Percentiles rank a stretch among this genome's conserved stretches.
These are phyloP conservation scores for Paedocypris sp. DNA, from an alignment of 2,113 vertebrate genomes.

Conservation along the genomic window DNA sequence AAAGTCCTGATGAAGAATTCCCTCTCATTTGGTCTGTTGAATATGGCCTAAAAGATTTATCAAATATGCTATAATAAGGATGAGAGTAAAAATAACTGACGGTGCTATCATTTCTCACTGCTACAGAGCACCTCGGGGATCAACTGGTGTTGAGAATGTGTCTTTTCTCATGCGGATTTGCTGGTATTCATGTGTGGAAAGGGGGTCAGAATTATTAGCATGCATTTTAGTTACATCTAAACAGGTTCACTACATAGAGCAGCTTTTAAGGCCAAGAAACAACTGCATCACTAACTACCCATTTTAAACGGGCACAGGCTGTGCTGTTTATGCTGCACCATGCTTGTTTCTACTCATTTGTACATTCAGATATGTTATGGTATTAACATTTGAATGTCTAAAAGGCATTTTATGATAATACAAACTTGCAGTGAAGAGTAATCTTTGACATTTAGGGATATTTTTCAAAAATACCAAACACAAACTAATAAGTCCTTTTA, in stretches of 20 bases:
- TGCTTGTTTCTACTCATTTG: too few species aligned
- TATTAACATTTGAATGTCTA: too few species aligned
- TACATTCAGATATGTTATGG: too few species aligned
- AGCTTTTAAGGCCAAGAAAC: too few species aligned
- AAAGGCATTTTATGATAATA: slow-evolving; percentile 11
- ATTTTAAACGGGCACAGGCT: too few species aligned
- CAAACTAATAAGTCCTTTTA: slow-evolving; percentile 34
- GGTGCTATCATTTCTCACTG: slow-evolving; percentile 36
- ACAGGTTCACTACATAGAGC: too few species aligned
- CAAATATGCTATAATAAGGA: slow-evolving; percentile 32
- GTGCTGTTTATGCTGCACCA: too few species aligned
- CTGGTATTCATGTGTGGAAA: slow-evolving; percentile 1
- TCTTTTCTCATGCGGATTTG: not conserved
- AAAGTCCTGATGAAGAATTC: slow-evolving; percentile 26
- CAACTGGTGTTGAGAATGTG: slow-evolving; percentile 1
- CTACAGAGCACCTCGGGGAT: slow-evolving; percentile 7
- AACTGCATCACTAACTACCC: too few species aligned
- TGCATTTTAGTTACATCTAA: not conserved
- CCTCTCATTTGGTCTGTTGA: slow-evolving; percentile 10
- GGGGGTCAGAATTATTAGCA: not conserved
- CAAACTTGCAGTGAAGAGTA: slow-evolving; percentile 8
- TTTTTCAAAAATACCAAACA: slow-evolving; percentile 18
- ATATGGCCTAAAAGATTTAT: slow-evolving; percentile 29
- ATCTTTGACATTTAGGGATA: slow-evolving; percentile 32
- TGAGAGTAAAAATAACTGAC: slow-evolving; percentile 36